Conservation (phyloP, 2,888 invertebrate species). For the Macaria notata region DNA sequence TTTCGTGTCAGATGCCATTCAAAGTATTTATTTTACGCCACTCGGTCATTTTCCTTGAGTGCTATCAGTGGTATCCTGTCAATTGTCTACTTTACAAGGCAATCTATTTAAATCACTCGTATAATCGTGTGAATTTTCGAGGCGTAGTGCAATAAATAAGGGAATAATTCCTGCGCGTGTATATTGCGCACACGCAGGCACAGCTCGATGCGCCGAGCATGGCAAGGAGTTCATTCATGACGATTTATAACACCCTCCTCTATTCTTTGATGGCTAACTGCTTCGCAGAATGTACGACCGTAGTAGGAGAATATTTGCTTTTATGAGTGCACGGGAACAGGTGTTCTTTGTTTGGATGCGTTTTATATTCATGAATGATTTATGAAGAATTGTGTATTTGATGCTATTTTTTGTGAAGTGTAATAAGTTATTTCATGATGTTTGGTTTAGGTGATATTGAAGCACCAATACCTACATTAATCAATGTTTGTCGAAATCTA, state of each 20-base stretch:
- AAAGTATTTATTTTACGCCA: too few species aligned
- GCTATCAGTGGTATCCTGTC: slow-evolving; percentile 23
- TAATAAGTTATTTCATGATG: too few species aligned
- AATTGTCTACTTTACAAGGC: slow-evolving; percentile 4
- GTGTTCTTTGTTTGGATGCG: slow-evolving; percentile 10
- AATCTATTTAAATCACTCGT: slow-evolving; percentile 15
- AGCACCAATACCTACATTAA: too few species aligned
- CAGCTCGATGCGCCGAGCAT: slow-evolving; percentile 51
- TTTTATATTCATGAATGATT: neutral
- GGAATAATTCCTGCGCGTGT: slow-evolving; percentile 36
- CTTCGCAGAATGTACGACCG: slow-evolving; percentile 47
- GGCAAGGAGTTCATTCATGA: slow-evolving; percentile 65
- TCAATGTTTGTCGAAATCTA: too few species aligned
- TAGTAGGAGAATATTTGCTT: slow-evolving; percentile 17
- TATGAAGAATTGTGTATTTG: too few species aligned
- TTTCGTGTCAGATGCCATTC: too few species aligned
- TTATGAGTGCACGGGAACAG: slow-evolving; percentile 15
- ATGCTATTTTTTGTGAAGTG: too few species aligned
- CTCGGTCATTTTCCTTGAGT: slow-evolving; percentile 9
- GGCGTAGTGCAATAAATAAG: slow-evolving; percentile 52
- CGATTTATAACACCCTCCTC: slow-evolving; percentile 59
- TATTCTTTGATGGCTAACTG: slow-evolving; percentile 44
- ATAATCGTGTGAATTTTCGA: slow-evolving; percentile 47
- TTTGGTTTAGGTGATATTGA: too few species aligned
- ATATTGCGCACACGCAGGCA: slow-evolving; percentile 46